Evolutionary conservation across 2,888 invertebrate species (phyloP), one percentile per base, ranked within the genome.

Genomic region (Microchrysa polita): DNA sequence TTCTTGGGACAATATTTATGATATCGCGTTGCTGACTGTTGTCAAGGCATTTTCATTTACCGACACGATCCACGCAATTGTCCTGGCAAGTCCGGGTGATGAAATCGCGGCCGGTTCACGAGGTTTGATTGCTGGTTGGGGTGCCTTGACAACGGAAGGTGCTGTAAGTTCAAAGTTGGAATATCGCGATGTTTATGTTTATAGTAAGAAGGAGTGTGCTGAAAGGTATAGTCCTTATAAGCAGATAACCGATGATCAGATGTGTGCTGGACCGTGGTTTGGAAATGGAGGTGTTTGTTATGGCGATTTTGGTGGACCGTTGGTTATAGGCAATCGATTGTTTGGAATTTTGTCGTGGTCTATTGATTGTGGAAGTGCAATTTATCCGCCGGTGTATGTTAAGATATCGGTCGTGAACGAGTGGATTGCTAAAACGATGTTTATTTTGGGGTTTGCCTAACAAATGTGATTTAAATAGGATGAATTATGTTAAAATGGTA

Each of bases 191-290:
- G 85, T 90, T 0, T 86, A 86, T 0, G 87, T 87, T 78, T 85
- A 88, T 0, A 85, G 82, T 77, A 81, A 85, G 0, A 77, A 79
- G 0, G 78, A 81, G 0, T 90, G 90, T 75, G 79, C 77, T 4
- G 73, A 77, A 0, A 85, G 85, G 0, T 90, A 90, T 77, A 79
- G 78, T 0, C 81, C 86, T 0, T 63, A 22, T 44, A 80, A 80
- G 1, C 82, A 77, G 14, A 86, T 86, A 22, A 87, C 88, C 0
- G 79, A 85, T 0, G 83, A 82, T 0, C 89, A 90, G 87, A 80
- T 89, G 0, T 90, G 90, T 78, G 90, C 90, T 20, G 90, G 89
- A 0, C 14, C 48, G 10, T 22, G 18, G 10, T 44, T 52, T 7
- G 77, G 77, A n/a, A 74, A 72, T 77, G 82, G 81, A 0, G 82